These are phyloP conservation scores for Hylaeus volcanicus DNA, from an alignment of 1,140 invertebrate genomes.

Conservation along the genomic window DNA sequence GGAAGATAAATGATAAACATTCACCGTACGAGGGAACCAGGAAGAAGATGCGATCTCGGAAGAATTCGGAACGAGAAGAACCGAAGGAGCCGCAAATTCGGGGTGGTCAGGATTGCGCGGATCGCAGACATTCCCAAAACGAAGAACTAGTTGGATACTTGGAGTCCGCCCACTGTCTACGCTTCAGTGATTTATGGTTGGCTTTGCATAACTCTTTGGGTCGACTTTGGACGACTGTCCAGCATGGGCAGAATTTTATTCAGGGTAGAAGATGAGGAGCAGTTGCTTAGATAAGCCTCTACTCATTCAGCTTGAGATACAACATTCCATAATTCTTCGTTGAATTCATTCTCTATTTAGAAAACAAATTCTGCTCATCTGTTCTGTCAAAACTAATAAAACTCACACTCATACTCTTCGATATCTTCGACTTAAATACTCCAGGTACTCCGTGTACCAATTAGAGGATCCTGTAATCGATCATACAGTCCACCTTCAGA, in stretches of 20 bases:
- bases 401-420: background rate
- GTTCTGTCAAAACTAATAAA: too few species aligned
- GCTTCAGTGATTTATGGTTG: slow-evolving; percentile 81
- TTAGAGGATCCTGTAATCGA: slow-evolving; percentile 73
- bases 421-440: background rate
- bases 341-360: too few species aligned
- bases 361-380: too few species aligned
- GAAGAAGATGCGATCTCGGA: background rate
- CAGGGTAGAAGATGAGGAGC: too few species aligned
- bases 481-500: slow-evolving; percentile 74
- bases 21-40: too few species aligned
- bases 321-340: too few species aligned
- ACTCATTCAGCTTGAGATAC: too few species aligned
- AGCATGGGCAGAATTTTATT: too few species aligned
- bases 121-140: slow-evolving; percentile 72
- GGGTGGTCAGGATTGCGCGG: slow-evolving; percentile 79
- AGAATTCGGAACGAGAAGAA: slow-evolving; percentile 15
- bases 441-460: slow-evolving; percentile 76
- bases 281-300: too few species aligned
- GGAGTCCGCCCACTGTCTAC: slow-evolving; percentile 80
- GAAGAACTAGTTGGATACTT: slow-evolving; percentile 76
- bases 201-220: background rate
- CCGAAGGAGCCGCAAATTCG: slow-evolving; percentile 70
- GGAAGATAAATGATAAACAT: background rate
- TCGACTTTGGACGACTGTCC: too few species aligned